Evolutionary conservation across 2,888 invertebrate genomes (phyloP).

Genomic region (Dynastes tityus): DNA sequence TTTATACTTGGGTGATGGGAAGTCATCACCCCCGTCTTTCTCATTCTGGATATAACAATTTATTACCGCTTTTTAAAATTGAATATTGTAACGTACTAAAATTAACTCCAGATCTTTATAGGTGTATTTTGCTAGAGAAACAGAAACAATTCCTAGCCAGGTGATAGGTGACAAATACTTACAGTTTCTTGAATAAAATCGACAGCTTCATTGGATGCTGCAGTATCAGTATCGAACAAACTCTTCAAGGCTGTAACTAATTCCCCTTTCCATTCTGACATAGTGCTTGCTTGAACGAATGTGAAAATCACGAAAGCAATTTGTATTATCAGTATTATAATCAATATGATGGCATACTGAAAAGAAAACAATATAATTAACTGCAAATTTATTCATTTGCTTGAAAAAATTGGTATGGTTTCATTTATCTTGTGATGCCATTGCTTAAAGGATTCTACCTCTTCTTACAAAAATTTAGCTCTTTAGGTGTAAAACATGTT

Average conservation of each 20-base stretch:
- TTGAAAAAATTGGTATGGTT: not conserved
- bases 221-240: not conserved
- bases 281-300: conserved; percentile 67
- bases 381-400: not conserved
- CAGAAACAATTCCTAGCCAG: no score
- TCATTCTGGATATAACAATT: no score
- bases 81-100: no score
- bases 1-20: no score
- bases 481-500: no score
- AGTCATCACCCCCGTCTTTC: no score
- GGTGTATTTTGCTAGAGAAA: no score
- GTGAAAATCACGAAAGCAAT: conserved; percentile 79
- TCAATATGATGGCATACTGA: conserved; percentile 82
- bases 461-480: no score
- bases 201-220: not conserved
- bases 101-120: no score
- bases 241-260: not conserved
- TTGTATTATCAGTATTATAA: conserved; percentile 82
- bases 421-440: no score
- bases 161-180: not conserved
- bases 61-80: no score
- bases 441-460: no score
- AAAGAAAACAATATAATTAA: not conserved
- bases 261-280: not conserved
- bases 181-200: conserved; percentile 11